Evolutionary conservation across 2,797 vertebrate genomes (phyloP).

Genomic region (Alosa sapidissima): DNA sequence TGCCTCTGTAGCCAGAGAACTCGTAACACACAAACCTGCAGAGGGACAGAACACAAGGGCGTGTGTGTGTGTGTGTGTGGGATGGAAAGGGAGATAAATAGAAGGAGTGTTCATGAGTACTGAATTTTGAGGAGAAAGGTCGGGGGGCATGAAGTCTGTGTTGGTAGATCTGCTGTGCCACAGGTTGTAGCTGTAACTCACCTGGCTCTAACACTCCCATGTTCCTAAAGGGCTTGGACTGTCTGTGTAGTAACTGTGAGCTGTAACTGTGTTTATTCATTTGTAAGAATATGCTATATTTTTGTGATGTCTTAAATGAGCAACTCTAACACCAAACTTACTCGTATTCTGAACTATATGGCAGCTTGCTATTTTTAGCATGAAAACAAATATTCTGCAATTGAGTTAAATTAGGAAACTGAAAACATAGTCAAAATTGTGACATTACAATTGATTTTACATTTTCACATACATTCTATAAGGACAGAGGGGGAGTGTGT

Average conservation of each 20-base stretch:
- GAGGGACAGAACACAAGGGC: not conserved
- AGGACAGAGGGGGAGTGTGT: not conserved
- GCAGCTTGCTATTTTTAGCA: too few species aligned
- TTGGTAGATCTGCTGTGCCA: too few species aligned
- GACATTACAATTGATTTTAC: not conserved
- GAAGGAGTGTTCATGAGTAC: not conserved
- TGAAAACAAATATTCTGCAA: not conserved
- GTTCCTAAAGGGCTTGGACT: too few species aligned
- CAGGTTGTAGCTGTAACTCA: too few species aligned
- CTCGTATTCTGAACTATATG: too few species aligned
- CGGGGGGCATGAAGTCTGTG: not conserved
- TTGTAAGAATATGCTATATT: too few species aligned
- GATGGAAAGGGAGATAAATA: not conserved
- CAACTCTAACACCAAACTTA: too few species aligned
- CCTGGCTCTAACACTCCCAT: too few species aligned
- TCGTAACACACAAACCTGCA: slow-evolving; percentile 82
- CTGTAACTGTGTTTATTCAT: too few species aligned
- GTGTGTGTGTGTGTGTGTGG: not conserved
- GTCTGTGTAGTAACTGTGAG: too few species aligned
- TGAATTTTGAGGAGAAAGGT: not conserved
- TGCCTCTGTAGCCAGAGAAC: slow-evolving; percentile 79
- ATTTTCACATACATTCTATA: too few species aligned
- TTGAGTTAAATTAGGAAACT: not conserved
- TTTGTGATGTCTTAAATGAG: too few species aligned
- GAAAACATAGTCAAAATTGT: not conserved